Evolutionary conservation across 2,113 vertebrate species (phyloP).

Genomic region (Anoura caudifer): DNA sequence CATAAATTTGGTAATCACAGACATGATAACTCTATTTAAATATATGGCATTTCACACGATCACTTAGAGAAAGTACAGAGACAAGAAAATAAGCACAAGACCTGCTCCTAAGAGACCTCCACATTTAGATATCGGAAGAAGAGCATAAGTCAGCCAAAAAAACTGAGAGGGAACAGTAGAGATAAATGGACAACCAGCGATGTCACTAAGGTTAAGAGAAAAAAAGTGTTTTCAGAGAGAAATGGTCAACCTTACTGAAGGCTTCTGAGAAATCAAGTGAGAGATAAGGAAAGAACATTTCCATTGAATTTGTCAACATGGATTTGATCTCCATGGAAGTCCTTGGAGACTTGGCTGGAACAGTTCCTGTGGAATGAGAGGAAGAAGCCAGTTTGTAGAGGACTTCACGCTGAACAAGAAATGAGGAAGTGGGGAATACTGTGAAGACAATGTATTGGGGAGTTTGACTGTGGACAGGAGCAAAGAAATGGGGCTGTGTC

Average conservation of each 20-base stretch:
- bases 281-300: neutral
- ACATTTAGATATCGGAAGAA: neutral
- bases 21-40: neutral
- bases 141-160: neutral
- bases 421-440: neutral
- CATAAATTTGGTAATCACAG: neutral
- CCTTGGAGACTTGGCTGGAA: neutral
- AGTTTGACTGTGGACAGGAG: neutral
- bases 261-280: neutral
- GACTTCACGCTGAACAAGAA: neutral
- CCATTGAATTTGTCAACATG: neutral
- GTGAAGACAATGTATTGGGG: neutral
- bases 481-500: neutral
- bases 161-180: neutral
- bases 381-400: neutral
- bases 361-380: neutral
- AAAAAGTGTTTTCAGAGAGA: neutral
- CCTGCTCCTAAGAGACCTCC: neutral
- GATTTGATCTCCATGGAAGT: neutral
- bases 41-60: neutral
- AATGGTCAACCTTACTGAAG: neutral
- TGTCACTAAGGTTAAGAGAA: neutral
- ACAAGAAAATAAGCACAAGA: neutral
- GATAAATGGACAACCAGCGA: neutral
- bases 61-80: neutral